Evolutionary conservation across 2,888 invertebrate species (phyloP).

Genomic region (Archips xylosteana): DNA sequence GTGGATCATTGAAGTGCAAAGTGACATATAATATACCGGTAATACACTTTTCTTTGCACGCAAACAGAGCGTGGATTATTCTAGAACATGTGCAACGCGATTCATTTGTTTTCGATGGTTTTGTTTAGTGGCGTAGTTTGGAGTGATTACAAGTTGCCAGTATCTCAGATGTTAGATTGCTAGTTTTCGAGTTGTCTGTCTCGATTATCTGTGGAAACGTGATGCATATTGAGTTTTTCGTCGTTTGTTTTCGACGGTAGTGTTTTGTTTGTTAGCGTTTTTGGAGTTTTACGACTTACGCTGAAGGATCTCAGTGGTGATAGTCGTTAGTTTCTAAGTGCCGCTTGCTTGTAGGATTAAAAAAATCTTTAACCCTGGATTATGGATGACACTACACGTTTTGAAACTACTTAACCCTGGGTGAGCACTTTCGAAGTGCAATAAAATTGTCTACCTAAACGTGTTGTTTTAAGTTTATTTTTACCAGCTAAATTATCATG

Average conservation of each 20-base stretch:
- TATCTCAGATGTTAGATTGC: background rate
- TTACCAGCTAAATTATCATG: background rate
- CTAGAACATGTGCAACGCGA: background rate
- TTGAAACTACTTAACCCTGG: too few relatives aligned
- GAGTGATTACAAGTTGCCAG: conserved; percentile 11
- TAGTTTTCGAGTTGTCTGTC: background rate
- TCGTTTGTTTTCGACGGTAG: background rate
- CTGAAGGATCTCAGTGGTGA: background rate
- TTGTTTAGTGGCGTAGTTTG: too few relatives aligned
- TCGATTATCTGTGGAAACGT: background rate
- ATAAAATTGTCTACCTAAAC: too few relatives aligned
- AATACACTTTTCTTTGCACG: conserved; percentile 38
- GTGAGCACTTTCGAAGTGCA: too few relatives aligned
- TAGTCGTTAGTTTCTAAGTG: background rate
- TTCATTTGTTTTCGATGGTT: background rate
- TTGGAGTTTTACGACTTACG: background rate
- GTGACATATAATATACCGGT: conserved; percentile 61
- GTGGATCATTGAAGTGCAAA: conserved; percentile 31
- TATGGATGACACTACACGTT: too few relatives aligned
- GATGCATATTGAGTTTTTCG: background rate
- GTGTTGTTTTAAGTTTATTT: background rate
- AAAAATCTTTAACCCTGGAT: too few relatives aligned
- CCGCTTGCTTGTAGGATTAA: too few relatives aligned
- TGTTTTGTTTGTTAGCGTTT: background rate
- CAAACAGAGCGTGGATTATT: conserved; percentile 2